A percentile compares a stretch with the other conserved stretches of the same genome.
phyloP scores from a whole-genome alignment of 2,113 vertebrate genomes.

The Seriola aureovittata region DNA sequence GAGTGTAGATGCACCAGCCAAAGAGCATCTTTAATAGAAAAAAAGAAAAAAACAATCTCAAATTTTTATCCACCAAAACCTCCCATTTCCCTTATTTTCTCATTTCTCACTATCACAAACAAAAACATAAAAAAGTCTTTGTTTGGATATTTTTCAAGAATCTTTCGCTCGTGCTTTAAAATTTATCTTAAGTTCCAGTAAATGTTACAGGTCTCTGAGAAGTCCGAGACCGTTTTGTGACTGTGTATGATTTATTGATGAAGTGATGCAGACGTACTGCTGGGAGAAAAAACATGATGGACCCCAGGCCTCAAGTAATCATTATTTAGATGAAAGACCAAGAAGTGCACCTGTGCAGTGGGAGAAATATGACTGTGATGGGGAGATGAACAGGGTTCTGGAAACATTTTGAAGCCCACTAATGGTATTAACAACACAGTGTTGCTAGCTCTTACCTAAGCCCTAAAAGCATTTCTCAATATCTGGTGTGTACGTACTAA shows the following conservation, averaged over 20 bases:
- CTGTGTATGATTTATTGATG: constrained; percentile 29
- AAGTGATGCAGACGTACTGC: constrained; percentile 9
- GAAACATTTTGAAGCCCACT: constrained; percentile 52
- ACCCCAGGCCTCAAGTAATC: constrained; percentile 24
- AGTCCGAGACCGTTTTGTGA: neutral
- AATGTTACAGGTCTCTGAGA: constrained; percentile 6
- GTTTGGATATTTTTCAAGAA: neutral
- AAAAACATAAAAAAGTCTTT: neutral
- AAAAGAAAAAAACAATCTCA: constrained; percentile 40
- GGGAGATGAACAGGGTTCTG: constrained; percentile 51
- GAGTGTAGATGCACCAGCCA: constrained; percentile 27
- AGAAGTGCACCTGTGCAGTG: constrained; percentile 23
- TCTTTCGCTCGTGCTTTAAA: constrained; percentile 11
- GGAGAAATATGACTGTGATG: constrained; percentile 29
- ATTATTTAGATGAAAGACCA: constrained; percentile 50
- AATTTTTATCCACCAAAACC: neutral
- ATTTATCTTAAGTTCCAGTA: neutral
- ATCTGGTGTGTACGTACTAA: constrained; percentile 68
- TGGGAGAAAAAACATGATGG: neutral
- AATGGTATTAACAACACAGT: constrained; percentile 58
- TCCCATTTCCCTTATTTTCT: neutral
- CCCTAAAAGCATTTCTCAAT: constrained; percentile 80
- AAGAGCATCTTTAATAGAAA: constrained; percentile 51
- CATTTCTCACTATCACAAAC: constrained; percentile 7
- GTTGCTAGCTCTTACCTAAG: constrained; percentile 75